Evolutionary conservation across 2,797 vertebrate genomes (phyloP), one percentile per base, ranked within the genome.

Genomic region (Potorous gilbertii): DNA sequence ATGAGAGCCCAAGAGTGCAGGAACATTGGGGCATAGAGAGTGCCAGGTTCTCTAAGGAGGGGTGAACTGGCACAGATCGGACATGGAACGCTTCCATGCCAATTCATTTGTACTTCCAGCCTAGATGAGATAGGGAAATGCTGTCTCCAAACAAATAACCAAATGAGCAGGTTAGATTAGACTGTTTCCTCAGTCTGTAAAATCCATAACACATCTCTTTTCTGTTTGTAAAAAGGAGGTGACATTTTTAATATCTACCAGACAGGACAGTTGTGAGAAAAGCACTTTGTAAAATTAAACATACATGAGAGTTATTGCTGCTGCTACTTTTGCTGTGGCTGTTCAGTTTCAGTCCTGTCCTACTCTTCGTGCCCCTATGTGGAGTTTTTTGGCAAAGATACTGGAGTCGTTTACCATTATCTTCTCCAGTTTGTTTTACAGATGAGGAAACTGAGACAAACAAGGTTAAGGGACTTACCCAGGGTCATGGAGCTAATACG

Each of bases 21-120:
- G 8, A 4, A 24, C 0, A 0, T 1, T 24, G n/a, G 0, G 18
- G 18, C n/a, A 2, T 21, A 40, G n/a, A 18, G 21, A 74, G 40
- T 74, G n/a, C 66, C n/a, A 24, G 21, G 66, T 8, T 81, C 6
- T 24, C 18, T 81, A 81, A 74, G 18, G n/a, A 81, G n/a, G 21
- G 66, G 18, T 21, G 18, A 81, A 81, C 40, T 46, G 8, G 18
- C 66, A 81, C n/a, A 46, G 66, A 81, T 10, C 0, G 66, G 66
- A 46, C 21, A 18, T 24, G n/a, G 18, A 81, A 81, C 0, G n/a
- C n/a, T 46, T 74, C n/a, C 62, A 6, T n/a, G 34, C 62, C 62
- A 74, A 18, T 40, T 5, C 16, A 74, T 74, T n/a, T 18, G 62
- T 5, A 40, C n/a, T n/a, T 74, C 14, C 34, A 74, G 62, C 34